Base-by-base conservation (phyloP, 2,797 vertebrate species). In the Syndactyla subalaris region DNA sequence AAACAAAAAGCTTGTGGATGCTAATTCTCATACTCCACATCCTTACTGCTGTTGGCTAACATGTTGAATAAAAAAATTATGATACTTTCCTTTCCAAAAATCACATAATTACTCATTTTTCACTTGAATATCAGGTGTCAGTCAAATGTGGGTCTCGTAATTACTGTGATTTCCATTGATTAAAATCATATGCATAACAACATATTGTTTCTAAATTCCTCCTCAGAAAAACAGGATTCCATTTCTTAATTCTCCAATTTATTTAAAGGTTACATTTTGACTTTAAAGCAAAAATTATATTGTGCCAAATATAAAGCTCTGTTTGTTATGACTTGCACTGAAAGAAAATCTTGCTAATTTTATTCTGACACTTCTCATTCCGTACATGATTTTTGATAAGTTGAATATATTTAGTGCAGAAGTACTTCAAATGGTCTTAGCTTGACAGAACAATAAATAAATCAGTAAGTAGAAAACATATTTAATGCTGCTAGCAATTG, bases 381-480 rank as follows among this genome's bases (percentile, higher is more conserved):
- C 12, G 55, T 83, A 73, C 49, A 71, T 72, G 73, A 90, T 70
- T 90, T 96, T 92, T 87, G 71, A 65, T 80, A 82, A 58, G 39
- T 81, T 86, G 88, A 75, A 92, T 89, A 89, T 94, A 86, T 88
- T 94, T 95, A 92, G 38, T 71, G 41, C 12, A 16, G 52, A 74
- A 92, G 48, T 85, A 74, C 78, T 76, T 87, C 39, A 81, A 84
- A 76, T 96, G 52, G 90, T 92, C 92, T 94, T 55, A 93, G 39
- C 75, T 74, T 87, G 89, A 70, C 68, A 93, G 88, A 95, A 84
- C 71, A 88, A 90, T 85, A 92, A 93, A 95, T 95, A 96, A 89
- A 72, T 54, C 34, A 72, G 36, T 43, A 91, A 88, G 68, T 16
- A 68, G 67, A 85, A 93, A 85, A 80, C 46, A 83, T 70, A 76